Percentiles rank a stretch among this genome's conserved stretches.
These are phyloP conservation scores for Struthidea cinerea DNA, from an alignment of 2,113 vertebrate species.

Conservation along the genomic window DNA sequence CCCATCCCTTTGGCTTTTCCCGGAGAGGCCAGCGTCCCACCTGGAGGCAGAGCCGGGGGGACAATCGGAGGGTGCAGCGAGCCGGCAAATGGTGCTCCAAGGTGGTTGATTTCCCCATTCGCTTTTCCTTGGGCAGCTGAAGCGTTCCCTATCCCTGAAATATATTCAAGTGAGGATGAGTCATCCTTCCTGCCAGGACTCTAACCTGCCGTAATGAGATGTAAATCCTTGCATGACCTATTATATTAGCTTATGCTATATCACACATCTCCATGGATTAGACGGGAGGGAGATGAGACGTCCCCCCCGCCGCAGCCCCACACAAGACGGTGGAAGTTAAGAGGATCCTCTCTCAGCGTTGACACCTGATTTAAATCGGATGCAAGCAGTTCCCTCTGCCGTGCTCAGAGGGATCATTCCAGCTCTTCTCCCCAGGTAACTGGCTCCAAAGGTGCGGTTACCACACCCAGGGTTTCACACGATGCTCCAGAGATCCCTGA, in stretches of 20 bases:
- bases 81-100: background rate
- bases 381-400: background rate
- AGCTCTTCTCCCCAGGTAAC: background rate
- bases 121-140: background rate
- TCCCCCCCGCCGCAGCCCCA: background rate
- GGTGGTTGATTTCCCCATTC: background rate
- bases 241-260: conserved; percentile 66
- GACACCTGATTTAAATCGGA: conserved; percentile 31
- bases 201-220: conserved; percentile 64
- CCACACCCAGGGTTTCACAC: background rate
- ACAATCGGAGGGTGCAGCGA: background rate
- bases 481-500: background rate
- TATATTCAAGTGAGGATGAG: conserved; percentile 35
- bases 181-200: conserved; percentile 45
- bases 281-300: background rate
- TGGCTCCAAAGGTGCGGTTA: background rate
- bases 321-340: conserved; percentile 22
- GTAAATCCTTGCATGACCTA: conserved; percentile 64
- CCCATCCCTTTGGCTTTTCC: background rate
- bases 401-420: fast-evolving
- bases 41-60: background rate
- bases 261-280: conserved; percentile 58
- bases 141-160: background rate
- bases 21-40: background rate
- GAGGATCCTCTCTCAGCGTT: background rate